Conservation (phyloP, 2,113 vertebrate species). For the Forbesichthys papilliferus region DNA sequence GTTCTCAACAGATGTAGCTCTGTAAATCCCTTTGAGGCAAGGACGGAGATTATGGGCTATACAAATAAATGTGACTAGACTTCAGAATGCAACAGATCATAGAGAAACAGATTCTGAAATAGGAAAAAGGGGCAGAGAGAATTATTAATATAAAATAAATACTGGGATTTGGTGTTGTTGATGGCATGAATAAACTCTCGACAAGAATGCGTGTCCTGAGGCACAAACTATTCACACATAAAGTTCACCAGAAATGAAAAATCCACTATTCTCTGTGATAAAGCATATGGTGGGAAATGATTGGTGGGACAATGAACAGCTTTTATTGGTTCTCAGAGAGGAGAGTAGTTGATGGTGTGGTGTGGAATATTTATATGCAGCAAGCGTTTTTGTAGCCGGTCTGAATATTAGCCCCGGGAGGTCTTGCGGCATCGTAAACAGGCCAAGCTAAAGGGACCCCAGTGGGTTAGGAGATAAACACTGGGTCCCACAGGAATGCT, state of each 20-base stretch:
- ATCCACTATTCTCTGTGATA: not conserved
- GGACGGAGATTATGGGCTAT: too few species aligned
- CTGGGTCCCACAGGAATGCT: slow-evolving; percentile 49
- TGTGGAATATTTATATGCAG: slow-evolving; percentile 45
- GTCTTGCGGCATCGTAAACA: slow-evolving; percentile 63
- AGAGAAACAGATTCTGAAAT: too few species aligned
- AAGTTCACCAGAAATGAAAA: slow-evolving; percentile 3
- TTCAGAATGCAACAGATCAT: too few species aligned
- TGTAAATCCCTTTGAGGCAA: too few species aligned
- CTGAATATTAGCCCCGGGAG: slow-evolving; percentile 65
- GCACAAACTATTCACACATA: not conserved
- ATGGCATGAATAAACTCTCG: not conserved
- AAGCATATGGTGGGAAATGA: not conserved
- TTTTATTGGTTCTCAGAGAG: slow-evolving; percentile 3
- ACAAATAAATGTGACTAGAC: too few species aligned
- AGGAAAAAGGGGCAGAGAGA: too few species aligned
- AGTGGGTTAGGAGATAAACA: slow-evolving; percentile 59
- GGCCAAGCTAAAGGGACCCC: slow-evolving; percentile 66
- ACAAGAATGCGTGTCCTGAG: not conserved
- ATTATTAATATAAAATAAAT: slow-evolving; percentile 1
- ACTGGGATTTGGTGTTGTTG: not conserved
- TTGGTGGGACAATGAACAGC: not conserved
- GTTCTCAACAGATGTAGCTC: too few species aligned
- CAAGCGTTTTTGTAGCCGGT: slow-evolving; percentile 52
- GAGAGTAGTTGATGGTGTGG: slow-evolving; percentile 1